A percentile compares a stretch with the other conserved stretches of the same genome.
Conservation (phyloP, 1,140 invertebrate genomes). For the Apis mellifera region Amel_HAv3.1 CM009934.2:5772501-5773000, state of each 20-base stretch:
- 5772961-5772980: no score
- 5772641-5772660: slow-evolving; percentile 94
- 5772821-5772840: neutral
- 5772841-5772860: neutral
- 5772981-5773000: no score
- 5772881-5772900: neutral
- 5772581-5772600: neutral
- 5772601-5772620: slow-evolving; percentile 89
- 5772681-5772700: slow-evolving; percentile 93
- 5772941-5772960: no score
- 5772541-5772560: neutral
- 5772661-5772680: slow-evolving; percentile 97
- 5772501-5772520: neutral
- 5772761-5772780: neutral
- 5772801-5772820: neutral
- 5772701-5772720: slow-evolving; percentile 90
- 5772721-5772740: slow-evolving; percentile 85
- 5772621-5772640: slow-evolving; percentile 98
- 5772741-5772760: slow-evolving; percentile 9
- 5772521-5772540: no score
- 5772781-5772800: neutral
- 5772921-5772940: no score
- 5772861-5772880: neutral
- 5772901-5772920: neutral
- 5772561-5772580: neutral